Base-by-base conservation (phyloP, 1,140 invertebrate species). In the Macrobrachium rosenbergii region DNA sequence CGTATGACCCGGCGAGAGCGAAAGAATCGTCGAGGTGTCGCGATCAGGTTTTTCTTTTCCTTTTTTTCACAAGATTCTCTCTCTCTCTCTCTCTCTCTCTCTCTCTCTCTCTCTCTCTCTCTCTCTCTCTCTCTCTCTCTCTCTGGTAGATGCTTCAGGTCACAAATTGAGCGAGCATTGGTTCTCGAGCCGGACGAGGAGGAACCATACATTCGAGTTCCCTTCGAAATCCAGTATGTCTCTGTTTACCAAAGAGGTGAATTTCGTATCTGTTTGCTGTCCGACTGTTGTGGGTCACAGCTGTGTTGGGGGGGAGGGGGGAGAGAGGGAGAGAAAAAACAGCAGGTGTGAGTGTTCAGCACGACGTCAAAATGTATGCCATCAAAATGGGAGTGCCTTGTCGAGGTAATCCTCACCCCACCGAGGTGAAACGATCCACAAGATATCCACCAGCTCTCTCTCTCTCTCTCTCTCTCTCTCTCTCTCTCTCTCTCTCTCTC, bases 91-190 rank as follows among this genome's bases (percentile, higher is more conserved):
- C 43, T 58, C 52, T 58, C 52, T 58, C 43, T 52, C 43, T 52
- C 43, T 58, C 52, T 58, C 52, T 58, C 76, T 52, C 14, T 77
- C 75, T 58, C 45, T 58, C 45, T 58, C 75, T 77, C 75, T 77
- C 45, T 58, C 45, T 58, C 45, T 58, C 75, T 77, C 75, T 58
- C 45, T 58, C 45, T 58, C 75, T 77, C 75, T 77, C 75, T 77
- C 75, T 77, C 75, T n/a, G n/a, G n/a, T n/a, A n/a, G n/a, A n/a
- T n/a, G n/a, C n/a, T n/a, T n/a, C n/a, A n/a, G n/a, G n/a, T 77
- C 75, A 37, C 69, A 37, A 23, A 37, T 43, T n/a, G n/a, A n/a
- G n/a, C n/a, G n/a, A n/a, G n/a, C n/a, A n/a, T 73, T 43, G 14
- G 12, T 6, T 0, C 69, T 37, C 17, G 21, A 73, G n/a, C 16